Evolutionary conservation across 2,113 vertebrate species (phyloP), one percentile per base, ranked within the genome.

Genomic region (Lethenteron reissneri): DNA sequence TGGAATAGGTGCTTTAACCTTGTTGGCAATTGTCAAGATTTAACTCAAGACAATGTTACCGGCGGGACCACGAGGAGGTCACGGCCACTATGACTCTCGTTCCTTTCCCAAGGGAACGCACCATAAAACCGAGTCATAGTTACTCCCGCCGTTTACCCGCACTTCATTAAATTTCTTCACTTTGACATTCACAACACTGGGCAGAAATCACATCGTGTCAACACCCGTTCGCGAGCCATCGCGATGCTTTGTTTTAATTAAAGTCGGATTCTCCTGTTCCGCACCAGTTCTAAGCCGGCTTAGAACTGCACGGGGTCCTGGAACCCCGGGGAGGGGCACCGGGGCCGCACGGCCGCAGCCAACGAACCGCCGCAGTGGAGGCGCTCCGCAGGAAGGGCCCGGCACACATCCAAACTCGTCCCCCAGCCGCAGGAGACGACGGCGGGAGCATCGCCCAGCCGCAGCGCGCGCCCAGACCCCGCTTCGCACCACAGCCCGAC

Each of bases 101-200:
- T 25, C 25, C 25, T 25, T 25, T 25, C 25, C 25, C 25, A 25
- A 25, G 25, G 25, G 25, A 25, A 25, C 25, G 25, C 25, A 25
- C 25, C 25, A 4, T 25, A 25, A 71, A 21, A 21, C 21, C 21
- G 0, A 71, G 58, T 17, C 56, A 71, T 1, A 10, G 5, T 56
- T 76, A 71, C 7, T 74, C 56, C 57, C 56, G 21, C 1, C 8
- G 56, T 56, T 70, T 75, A 64, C 4, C 7, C 58, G 58, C 58
- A 58, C 13, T 76, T 73, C n/a, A 57, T 56, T 76, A 10, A 71
- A 73, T 77, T 74, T 74, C 59, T 75, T 74, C 57, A 75, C 17
- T 73, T 74, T 73, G 60, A 74, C 57, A 62, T 75, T 74, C 73
- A 72, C 5, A 73, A 57, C 74, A 62, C 72, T 74, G 74, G 74